Evolutionary conservation across 2,888 invertebrate genomes (phyloP), one percentile per base, ranked within the genome.

Genomic region (Xylota segnis): DNA sequence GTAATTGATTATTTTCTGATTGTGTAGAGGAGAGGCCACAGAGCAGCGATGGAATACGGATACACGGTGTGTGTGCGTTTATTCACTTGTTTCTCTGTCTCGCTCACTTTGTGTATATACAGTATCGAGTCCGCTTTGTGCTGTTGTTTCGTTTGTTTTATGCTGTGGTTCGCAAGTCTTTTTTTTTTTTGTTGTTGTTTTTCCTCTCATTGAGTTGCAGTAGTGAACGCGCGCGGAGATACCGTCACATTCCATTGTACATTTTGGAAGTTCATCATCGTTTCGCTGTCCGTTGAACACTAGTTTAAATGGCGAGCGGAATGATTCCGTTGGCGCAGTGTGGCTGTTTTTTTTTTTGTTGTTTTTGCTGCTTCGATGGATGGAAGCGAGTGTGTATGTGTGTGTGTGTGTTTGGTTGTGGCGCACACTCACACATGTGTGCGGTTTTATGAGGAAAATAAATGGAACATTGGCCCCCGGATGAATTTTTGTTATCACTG

Each of bases 381-480:
- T 54, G 40, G 63, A 23, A 54, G 52, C 59, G 63, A n/a, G 45
- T 77, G 47, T 32, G 40, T 43, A n/a, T n/a, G n/a, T n/a, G n/a
- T n/a, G n/a, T n/a, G n/a, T n/a, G n/a, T n/a, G n/a, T n/a, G n/a
- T n/a, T n/a, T n/a, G n/a, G n/a, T 50, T 54, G 43, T 18, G 18
- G 6, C 18, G 23, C 78, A 61, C 54, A 14, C n/a, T 37, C 5
- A 29, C 10, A 45, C 7, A 4, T 50, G 50, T 27, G 45, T n/a
- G 14, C 61, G 18, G 59, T 18, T 16, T 63, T 72, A 40, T 9
- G 37, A 68, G 43, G 71, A 72, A 83, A 86, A 86, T 86, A 86
- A 86, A 86, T 86, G 86, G 86, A 86, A 86, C 86, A 86, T 86
- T 86, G 86, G 86, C 86, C 86, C 82, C 82, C 86, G 59, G 82